Evolutionary conservation across 2,113 vertebrate species (phyloP), one percentile per base, ranked within the genome.

Genomic region (Nipponia nippon): DNA sequence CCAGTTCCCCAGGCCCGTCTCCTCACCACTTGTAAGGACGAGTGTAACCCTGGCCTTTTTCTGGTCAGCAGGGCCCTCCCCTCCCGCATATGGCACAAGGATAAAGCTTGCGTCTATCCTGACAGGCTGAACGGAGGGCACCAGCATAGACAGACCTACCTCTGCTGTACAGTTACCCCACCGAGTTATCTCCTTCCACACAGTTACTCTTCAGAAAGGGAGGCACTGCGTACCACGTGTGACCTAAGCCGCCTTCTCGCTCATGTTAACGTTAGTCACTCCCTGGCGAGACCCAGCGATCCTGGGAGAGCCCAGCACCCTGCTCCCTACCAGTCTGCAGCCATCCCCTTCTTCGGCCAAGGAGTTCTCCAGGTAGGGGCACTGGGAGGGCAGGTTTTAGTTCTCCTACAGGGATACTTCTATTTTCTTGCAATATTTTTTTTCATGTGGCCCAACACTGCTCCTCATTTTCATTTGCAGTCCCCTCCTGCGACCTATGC

Each of bases 21-120:
- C 65, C 50, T 38, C 0, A 0, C 52, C 9, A 2, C n/a, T 18
- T 30, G 32, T 1, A 17, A 10, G 38, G 61, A 46, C 29, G 34
- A 80, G 63, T 3, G 8, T 19, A 29, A 56, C 7, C 0, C 27
- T 13, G 40, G 25, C 40, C 63, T 30, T 42, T 17, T 34, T 7
- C 80, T 72, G 84, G 29, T 5, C 59, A 18, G 47, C 75, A 38
- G 47, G 49, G 47, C 42, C 29, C 34, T 66, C 21, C 65, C 36
- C 4, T 38, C 58, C 80, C 2, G 3, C 9, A 5, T 3, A 7
- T 2, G 20, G 63, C 50, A 70, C 67, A 40, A 8, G 40, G 17
- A 44, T 1, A 15, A 26, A 32, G 42, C 59, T 30, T 8, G 27
- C 1, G 3, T 22, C 49, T 13, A 46, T 8, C 67, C 42, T 3